Evolutionary conservation across 2,888 invertebrate genomes (phyloP).

Genomic region (Taenaris catops): DNA sequence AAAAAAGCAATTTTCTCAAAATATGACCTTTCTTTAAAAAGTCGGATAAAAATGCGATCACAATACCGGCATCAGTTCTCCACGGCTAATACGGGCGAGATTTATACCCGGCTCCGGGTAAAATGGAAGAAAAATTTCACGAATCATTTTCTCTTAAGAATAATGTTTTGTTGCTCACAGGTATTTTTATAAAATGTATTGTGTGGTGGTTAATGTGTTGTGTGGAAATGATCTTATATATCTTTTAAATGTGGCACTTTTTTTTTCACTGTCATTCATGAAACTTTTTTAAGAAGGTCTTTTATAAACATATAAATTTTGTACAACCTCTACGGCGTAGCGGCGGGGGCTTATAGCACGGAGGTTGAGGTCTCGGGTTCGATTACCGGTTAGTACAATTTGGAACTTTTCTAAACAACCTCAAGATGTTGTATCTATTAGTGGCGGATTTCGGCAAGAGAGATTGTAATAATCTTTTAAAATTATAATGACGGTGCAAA

Average conservation of each 20-base stretch:
- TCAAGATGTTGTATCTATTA: too few relatives aligned
- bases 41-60: constrained; percentile 17
- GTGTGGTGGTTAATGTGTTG: constrained; percentile 13
- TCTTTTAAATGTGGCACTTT: constrained; percentile 14
- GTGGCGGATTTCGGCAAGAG: too few relatives aligned
- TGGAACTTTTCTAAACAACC: too few relatives aligned
- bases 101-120: constrained; percentile 27
- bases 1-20: constrained; percentile 2
- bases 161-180: constrained; percentile 22
- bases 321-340: too few relatives aligned
- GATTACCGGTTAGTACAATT: too few relatives aligned
- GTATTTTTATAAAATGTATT: constrained; percentile 17
- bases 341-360: too few relatives aligned
- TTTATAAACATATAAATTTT: too few relatives aligned
- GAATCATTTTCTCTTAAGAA: constrained; percentile 33
- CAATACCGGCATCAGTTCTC: constrained; percentile 17
- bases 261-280: constrained; percentile 12
- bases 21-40: constrained; percentile 11
- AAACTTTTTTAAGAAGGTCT: too few relatives aligned
- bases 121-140: constrained; percentile 31
- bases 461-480: too few relatives aligned
- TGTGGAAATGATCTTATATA: constrained; percentile 11
- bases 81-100: constrained; percentile 24
- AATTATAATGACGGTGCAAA: too few relatives aligned
- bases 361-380: too few relatives aligned